phyloP scores from a whole-genome alignment of 1,140 invertebrate species.

The Nilaparvata lugens region DNA sequence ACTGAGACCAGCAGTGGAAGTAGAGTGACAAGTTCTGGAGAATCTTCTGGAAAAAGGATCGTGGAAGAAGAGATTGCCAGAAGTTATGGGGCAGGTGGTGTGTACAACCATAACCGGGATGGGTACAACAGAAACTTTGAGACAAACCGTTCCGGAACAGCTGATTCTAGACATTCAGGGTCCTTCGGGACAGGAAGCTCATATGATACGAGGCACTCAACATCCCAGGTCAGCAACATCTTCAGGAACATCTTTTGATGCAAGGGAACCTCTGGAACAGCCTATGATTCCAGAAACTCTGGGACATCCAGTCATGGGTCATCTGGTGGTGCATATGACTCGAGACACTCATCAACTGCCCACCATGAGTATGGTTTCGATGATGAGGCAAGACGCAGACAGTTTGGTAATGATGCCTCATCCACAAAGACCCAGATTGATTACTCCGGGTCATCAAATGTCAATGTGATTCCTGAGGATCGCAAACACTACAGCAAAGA shows the following conservation, averaged over 20 bases:
- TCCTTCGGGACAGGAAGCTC: not conserved
- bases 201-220: not conserved
- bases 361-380: not conserved
- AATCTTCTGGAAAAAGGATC: not conserved
- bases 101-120: too few species aligned
- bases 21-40: not conserved
- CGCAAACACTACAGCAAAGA: constrained; percentile 12
- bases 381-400: not conserved
- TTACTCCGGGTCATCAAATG: not conserved
- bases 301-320: not conserved
- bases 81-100: not conserved
- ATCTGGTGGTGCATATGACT: not conserved
- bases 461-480: constrained; percentile 3
- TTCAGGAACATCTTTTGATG: too few species aligned
- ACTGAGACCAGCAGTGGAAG: not conserved
- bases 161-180: not conserved
- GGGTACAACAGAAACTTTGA: not conserved
- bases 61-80: not conserved
- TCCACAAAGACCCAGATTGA: not conserved
- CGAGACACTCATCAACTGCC: not conserved
- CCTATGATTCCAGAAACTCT: not conserved
- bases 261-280: too few species aligned
- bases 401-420: not conserved
- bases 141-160: not conserved
- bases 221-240: too few species aligned